phyloP scores from a whole-genome alignment of 2,888 invertebrate genomes.

The Drosophila subsilvestris region DNA sequence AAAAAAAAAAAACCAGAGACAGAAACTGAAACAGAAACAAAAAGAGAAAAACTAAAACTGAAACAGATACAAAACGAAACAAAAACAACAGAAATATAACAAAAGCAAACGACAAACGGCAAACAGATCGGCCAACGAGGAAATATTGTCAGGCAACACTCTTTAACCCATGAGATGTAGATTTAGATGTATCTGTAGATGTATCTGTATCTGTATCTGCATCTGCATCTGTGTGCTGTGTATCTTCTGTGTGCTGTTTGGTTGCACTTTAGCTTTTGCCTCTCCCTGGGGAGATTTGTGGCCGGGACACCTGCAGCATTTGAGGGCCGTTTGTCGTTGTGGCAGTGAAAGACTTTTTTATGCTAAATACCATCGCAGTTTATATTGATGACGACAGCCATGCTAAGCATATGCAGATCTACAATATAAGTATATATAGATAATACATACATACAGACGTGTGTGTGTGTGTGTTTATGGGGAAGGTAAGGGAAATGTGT shows the following conservation, averaged over 20 bases:
- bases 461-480: conserved; percentile 36
- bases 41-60: conserved; percentile 34
- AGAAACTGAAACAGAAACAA: conserved; percentile 30
- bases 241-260: conserved; percentile 10
- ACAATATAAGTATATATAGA: conserved; percentile 32
- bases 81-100: conserved; percentile 18
- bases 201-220: conserved; percentile 6
- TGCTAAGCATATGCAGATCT: conserved; percentile 62
- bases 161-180: conserved; percentile 58
- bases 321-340: conserved; percentile 55
- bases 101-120: conserved; percentile 53
- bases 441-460: neutral
- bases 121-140: conserved; percentile 64
- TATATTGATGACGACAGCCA: conserved; percentile 76
- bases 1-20: conserved; percentile 28
- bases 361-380: conserved; percentile 75
- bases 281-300: conserved; percentile 61
- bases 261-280: conserved; percentile 45
- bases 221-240: neutral
- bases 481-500: conserved; percentile 67
- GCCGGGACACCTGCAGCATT: conserved; percentile 68
- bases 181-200: conserved; percentile 19
- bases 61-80: conserved; percentile 24
- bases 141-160: conserved; percentile 78
- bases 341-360: conserved; percentile 74